Conservation (phyloP, 2,888 invertebrate genomes). For the Galeopsomyia nigrocyanea region DNA sequence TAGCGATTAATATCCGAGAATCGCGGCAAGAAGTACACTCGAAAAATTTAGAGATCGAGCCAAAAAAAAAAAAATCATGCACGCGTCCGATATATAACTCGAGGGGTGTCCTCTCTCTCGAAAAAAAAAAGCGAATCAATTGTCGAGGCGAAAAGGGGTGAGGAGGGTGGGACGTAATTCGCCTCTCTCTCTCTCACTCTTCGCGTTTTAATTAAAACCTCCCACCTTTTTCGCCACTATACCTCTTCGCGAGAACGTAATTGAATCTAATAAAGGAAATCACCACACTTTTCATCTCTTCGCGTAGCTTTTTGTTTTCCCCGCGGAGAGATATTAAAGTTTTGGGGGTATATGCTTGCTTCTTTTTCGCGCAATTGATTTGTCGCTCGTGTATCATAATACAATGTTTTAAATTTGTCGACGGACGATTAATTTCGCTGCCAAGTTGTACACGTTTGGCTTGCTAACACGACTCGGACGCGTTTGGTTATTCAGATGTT, state of each 20-base stretch:
- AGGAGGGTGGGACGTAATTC: slow-evolving; percentile 13
- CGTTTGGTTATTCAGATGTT: not conserved
- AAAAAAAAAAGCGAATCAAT: slow-evolving; percentile 31
- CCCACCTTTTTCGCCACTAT: not conserved
- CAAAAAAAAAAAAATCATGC: not conserved
- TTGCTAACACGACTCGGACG: not conserved
- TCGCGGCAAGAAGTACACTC: not conserved
- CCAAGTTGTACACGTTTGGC: slow-evolving; percentile 18
- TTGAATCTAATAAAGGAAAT: slow-evolving; percentile 37
- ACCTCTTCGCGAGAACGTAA: slow-evolving; percentile 2
- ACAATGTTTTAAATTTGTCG: slow-evolving; percentile 4
- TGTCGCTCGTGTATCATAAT: not conserved
- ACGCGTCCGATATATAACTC: not conserved
- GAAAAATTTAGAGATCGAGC: slow-evolving; percentile 35
- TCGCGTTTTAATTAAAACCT: slow-evolving; percentile 31
- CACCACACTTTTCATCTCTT: slow-evolving; percentile 21
- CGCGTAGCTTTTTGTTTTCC: not conserved
- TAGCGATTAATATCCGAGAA: slow-evolving; percentile 22
- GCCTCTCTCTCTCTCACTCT: too few species aligned
- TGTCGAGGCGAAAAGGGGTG: too few species aligned
- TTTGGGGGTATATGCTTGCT: not conserved
- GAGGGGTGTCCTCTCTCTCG: not conserved
- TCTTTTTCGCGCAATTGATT: slow-evolving; percentile 18
- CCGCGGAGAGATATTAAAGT: slow-evolving; percentile 13
- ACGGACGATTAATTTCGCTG: not conserved